These are phyloP conservation scores for Himantopus leucocephalus DNA, from an alignment of 2,113 vertebrate species.

Conservation along the genomic window DNA sequence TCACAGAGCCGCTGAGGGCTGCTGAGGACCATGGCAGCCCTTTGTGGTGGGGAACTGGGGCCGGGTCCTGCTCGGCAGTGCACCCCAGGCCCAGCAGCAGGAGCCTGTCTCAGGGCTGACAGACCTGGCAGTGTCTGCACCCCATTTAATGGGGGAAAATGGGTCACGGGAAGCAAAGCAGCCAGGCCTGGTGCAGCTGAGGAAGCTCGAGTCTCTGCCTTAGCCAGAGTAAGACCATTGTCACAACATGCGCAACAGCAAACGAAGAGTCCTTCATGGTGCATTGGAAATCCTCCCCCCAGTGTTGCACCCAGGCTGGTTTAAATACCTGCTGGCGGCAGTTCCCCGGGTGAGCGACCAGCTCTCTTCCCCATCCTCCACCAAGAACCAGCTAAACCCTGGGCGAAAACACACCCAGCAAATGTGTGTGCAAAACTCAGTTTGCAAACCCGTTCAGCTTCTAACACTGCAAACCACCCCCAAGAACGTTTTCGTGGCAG, in stretches of 20 bases:
- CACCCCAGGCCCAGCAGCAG: background rate
- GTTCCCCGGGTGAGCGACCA: background rate
- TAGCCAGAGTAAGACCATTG: background rate
- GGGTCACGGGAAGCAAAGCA: background rate
- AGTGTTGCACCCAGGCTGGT: background rate
- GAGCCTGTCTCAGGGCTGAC: background rate
- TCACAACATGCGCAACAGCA: background rate
- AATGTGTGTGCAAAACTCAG: rapidly evolving
- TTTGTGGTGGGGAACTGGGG: rapidly evolving
- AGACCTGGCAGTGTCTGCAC: background rate
- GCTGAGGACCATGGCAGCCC: background rate
- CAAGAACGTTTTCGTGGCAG: background rate
- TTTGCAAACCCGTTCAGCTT: background rate
- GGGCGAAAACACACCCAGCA: background rate
- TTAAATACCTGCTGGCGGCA: rapidly evolving
- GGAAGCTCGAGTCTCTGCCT: background rate
- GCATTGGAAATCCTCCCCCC: background rate
- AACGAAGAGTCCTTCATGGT: background rate
- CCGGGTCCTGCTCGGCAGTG: rapidly evolving
- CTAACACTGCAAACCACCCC: background rate
- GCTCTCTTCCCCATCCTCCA: background rate
- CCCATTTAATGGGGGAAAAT: background rate
- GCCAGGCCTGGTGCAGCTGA: background rate
- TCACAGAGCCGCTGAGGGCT: background rate
- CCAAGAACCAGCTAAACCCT: background rate